A percentile compares a stretch with the other conserved stretches of the same genome.
Evolutionary conservation across 2,888 invertebrate genomes (phyloP).

Genomic region (Ormia ochracea): DNA sequence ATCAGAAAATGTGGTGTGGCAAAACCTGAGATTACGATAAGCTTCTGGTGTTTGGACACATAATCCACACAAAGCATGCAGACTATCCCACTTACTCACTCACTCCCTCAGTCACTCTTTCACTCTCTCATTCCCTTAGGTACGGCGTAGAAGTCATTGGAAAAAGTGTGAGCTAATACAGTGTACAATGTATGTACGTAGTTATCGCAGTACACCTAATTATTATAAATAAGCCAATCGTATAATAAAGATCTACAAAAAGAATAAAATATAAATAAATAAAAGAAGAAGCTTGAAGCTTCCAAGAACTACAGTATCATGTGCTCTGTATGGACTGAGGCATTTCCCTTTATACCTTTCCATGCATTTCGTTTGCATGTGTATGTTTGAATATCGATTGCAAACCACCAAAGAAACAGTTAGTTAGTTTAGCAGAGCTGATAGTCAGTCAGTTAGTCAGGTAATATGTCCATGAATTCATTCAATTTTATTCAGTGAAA

Average conservation of each 20-base stretch:
- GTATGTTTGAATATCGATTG: background rate
- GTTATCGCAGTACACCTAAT: slow-evolving; percentile 72
- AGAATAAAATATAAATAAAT: slow-evolving; percentile 24
- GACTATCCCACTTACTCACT: slow-evolving; percentile 11
- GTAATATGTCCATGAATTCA: slow-evolving; percentile 58
- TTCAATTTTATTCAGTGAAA: slow-evolving; percentile 65
- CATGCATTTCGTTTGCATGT: background rate
- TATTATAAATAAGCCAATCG: slow-evolving; percentile 76
- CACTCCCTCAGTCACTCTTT: background rate
- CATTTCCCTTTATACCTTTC: background rate
- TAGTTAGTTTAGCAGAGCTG: slow-evolving; percentile 39
- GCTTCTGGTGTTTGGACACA: slow-evolving; percentile 67
- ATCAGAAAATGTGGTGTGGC: slow-evolving; percentile 60
- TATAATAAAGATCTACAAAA: slow-evolving; percentile 72
- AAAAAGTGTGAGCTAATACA: background rate
- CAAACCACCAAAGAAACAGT: background rate
- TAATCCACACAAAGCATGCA: slow-evolving; percentile 36
- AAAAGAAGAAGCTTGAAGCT: too few relatives aligned
- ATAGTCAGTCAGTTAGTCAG: slow-evolving; percentile 58
- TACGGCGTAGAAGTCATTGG: background rate
- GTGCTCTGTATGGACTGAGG: background rate
- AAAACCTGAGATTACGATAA: slow-evolving; percentile 68
- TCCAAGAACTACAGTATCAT: slow-evolving; percentile 52
- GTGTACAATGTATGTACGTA: slow-evolving; percentile 30
- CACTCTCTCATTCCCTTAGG: background rate